phyloP scores from a whole-genome alignment of 2,113 vertebrate genomes.

The Clupea harengus region DNA sequence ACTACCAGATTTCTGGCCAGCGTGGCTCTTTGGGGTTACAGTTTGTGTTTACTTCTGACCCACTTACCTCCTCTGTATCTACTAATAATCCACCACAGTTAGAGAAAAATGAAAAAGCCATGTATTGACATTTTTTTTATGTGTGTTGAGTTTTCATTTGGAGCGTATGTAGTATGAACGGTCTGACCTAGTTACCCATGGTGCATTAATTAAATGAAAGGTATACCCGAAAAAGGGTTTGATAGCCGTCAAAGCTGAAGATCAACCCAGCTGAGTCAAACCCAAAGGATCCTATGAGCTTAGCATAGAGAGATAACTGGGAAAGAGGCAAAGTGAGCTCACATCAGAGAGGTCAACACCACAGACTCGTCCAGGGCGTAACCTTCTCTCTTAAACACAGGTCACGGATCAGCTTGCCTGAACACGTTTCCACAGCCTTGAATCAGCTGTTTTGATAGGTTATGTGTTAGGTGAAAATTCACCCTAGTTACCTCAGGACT shows the following conservation, averaged over 20 bases:
- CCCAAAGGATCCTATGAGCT: not conserved
- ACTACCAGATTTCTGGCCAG: not conserved
- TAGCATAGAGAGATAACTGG: not conserved
- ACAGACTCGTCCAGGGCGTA: not conserved
- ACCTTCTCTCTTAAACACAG: not conserved
- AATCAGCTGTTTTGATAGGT: not conserved
- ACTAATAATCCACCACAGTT: not conserved
- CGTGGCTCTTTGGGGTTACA: not conserved
- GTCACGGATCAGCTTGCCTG: not conserved
- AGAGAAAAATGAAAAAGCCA: not conserved
- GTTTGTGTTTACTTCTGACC: not conserved
- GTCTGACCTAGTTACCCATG: too few species aligned
- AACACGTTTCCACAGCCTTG: conserved; percentile 1
- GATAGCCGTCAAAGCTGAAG: too few species aligned
- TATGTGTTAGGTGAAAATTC: too few species aligned
- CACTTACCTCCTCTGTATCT: not conserved
- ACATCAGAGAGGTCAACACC: not conserved
- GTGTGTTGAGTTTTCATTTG: too few species aligned
- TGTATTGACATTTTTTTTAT: not conserved
- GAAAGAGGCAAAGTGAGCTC: not conserved
- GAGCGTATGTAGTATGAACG: too few species aligned
- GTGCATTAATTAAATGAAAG: too few species aligned
- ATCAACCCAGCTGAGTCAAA: too few species aligned
- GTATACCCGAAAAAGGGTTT: too few species aligned
- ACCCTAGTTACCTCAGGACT: too few species aligned